Evolutionary conservation across 1,140 invertebrate genomes (phyloP), one percentile per base, ranked within the genome.

Genomic region (Varroa destructor): DNA sequence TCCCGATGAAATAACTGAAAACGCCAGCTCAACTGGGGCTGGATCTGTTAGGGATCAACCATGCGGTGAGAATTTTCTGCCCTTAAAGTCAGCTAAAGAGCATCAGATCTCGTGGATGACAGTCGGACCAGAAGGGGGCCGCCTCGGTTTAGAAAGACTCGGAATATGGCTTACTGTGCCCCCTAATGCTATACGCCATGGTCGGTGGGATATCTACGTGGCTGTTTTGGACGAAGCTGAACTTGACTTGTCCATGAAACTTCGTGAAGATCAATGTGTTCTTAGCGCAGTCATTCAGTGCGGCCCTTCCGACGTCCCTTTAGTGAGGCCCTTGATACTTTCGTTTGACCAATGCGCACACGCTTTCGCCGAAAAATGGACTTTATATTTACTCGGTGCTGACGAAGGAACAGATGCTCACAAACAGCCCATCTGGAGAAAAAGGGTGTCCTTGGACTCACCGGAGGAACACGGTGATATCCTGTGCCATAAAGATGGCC

Each of bases 281-380:
- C 84, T 96, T 71, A 93, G 90, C 78, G 91, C 93, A 40, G 88
- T 96, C 74, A 86, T 97, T 73, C 87, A 88, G 73, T 91, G 89
- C 77, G 91, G 92, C 12, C 89, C 89, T 6, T 83, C 86, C 10
- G 86, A 86, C 73, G 84, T 89, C 25, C 83, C 85, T 74, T 85
- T 95, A 77, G 87, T 88, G 77, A 96, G 95, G 80, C 89, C 93
- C 5, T 86, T 91, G 61, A 87, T 97, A 76, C 81, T 97, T 6
- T 91, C 89, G 79, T 87, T 96, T 76, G 91, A 93, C 71, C 93
- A 97, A 79, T 94, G 91, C 80, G 90, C 74, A 4, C 40, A 40
- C 12, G 12, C 61, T 2, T 46, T 37, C 12, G 12, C 14, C 40
- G 61, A 67, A 2, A 67, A 67, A 67, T 67, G 61, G 61, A 67